Evolutionary conservation across 2,797 vertebrate genomes (phyloP).

Genomic region (Acropternis orthonyx): DNA sequence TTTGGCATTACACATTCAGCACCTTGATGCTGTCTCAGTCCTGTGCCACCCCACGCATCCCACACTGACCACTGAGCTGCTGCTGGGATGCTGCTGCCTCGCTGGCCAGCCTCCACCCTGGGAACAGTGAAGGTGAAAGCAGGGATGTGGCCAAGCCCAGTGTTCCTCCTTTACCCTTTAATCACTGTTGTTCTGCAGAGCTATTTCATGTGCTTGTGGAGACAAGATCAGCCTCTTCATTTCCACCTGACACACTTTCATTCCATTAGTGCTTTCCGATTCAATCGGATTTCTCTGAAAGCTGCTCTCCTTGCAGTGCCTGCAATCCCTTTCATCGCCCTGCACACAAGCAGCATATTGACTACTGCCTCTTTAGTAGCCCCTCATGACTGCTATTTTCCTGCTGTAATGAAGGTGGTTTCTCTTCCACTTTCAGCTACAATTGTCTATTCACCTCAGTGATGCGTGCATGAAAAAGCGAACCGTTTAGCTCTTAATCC

Average conservation of each 20-base stretch:
- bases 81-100: fast-evolving
- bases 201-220: not conserved
- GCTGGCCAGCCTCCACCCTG: not conserved
- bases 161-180: not conserved
- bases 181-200: not conserved
- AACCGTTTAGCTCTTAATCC: constrained; percentile 35
- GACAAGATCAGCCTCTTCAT: constrained; percentile 26
- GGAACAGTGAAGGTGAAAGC: not conserved
- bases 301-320: not conserved
- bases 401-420: constrained; percentile 37
- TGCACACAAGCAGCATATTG: not conserved
- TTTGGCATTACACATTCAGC: not conserved
- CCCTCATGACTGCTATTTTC: constrained; percentile 46
- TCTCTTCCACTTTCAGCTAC: constrained; percentile 21
- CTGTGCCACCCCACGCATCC: not conserved
- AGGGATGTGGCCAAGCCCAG: not conserved
- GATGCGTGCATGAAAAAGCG: not conserved
- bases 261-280: constrained; percentile 29
- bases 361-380: constrained; percentile 44
- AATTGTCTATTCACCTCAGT: not conserved
- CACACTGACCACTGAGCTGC: not conserved
- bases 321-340: not conserved
- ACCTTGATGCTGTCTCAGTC: not conserved
- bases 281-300: not conserved
- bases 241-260: constrained; percentile 13